Conservation (phyloP, 2,113 vertebrate species). For the Leptobrachium ailaonicum region DNA sequence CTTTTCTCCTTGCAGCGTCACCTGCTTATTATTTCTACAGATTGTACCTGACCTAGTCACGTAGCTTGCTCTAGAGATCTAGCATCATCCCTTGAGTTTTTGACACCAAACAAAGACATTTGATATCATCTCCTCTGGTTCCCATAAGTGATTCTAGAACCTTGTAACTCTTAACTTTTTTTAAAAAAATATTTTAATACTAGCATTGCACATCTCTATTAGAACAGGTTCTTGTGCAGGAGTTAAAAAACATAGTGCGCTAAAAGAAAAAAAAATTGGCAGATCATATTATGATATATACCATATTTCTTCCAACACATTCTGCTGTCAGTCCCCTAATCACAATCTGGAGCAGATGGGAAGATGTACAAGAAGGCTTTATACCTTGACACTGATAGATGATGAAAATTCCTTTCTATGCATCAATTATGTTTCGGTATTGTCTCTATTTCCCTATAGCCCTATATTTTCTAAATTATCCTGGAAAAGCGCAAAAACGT, state of each 20-base stretch:
- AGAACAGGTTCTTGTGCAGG: not conserved
- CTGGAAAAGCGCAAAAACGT: not conserved
- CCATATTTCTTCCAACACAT: slow-evolving; percentile 31
- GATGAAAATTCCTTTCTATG: slow-evolving; percentile 22
- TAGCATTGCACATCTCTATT: too few species aligned
- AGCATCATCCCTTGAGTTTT: too few species aligned
- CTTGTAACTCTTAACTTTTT: too few species aligned
- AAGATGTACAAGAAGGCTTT: slow-evolving; percentile 22
- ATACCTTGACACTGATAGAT: slow-evolving; percentile 43
- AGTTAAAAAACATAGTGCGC: slow-evolving; percentile 28
- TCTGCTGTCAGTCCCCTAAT: slow-evolving; percentile 29
- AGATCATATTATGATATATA: slow-evolving; percentile 36
- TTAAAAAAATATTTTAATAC: too few species aligned
- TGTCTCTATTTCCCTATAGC: not conserved
- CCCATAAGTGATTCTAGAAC: too few species aligned
- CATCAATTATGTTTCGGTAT: slow-evolving; percentile 16
- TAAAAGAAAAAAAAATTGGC: slow-evolving; percentile 18
- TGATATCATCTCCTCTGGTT: too few species aligned
- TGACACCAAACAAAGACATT: too few species aligned
- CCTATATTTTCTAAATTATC: not conserved
- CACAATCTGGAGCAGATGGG: slow-evolving; percentile 21
- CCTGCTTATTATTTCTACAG: too few species aligned
- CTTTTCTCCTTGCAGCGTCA: too few species aligned
- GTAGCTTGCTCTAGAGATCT: too few species aligned
- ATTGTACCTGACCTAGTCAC: too few species aligned